Percentiles rank a stretch among this genome's conserved stretches.
Conservation (phyloP, 2,113 vertebrate species). For the Chaetorhynchus papuensis region DNA sequence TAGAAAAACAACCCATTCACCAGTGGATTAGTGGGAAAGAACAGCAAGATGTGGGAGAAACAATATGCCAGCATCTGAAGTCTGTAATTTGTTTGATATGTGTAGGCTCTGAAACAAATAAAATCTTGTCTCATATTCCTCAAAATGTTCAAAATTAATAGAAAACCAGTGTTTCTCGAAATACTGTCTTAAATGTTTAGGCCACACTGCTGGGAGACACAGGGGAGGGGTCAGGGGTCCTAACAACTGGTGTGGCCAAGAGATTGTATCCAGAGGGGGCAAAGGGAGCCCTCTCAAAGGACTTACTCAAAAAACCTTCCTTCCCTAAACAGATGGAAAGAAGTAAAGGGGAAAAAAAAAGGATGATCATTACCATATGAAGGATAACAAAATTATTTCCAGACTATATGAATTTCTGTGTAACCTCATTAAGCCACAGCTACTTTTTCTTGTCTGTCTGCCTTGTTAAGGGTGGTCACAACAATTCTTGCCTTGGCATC, state of each 20-base stretch:
- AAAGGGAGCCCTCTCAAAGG: background rate
- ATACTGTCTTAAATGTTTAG: background rate
- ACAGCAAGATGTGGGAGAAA: background rate
- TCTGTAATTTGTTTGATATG: background rate
- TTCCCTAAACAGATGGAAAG: background rate
- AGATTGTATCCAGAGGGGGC: background rate
- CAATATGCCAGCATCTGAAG: too few relatives aligned
- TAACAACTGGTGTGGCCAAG: rapidly evolving
- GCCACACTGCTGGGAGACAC: background rate
- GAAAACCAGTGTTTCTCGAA: background rate
- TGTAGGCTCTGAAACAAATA: background rate
- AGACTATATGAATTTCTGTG: background rate
- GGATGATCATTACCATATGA: background rate
- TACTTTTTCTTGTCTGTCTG: background rate
- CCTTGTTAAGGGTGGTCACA: background rate
- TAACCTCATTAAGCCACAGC: background rate
- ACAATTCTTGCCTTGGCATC: background rate
- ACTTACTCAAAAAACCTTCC: background rate
- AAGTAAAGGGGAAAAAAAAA: background rate
- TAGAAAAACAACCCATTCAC: background rate
- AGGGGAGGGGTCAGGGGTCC: background rate
- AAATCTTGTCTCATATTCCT: background rate
- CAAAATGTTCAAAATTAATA: background rate
- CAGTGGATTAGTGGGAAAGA: background rate
- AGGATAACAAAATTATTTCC: background rate